Evolutionary conservation across 2,113 vertebrate genomes (phyloP).

Genomic region (Hippocampus comes): DNA sequence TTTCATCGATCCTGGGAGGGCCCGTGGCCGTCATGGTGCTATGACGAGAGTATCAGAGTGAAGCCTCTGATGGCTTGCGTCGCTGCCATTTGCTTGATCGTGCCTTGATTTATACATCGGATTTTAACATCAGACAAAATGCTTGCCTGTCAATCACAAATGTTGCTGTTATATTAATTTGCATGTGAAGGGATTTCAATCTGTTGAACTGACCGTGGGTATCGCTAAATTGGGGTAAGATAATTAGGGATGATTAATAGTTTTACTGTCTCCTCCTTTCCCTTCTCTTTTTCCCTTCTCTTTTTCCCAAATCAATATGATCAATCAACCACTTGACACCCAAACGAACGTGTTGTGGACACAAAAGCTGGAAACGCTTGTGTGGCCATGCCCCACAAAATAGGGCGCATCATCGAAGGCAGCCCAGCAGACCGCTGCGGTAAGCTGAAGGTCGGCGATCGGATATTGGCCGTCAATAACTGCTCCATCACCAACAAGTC

Average conservation of each 20-base stretch:
- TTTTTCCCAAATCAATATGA: slow-evolving; percentile 45
- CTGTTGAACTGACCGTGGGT: slow-evolving; percentile 66
- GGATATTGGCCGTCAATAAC: slow-evolving; percentile 92
- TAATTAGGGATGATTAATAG: slow-evolving; percentile 80
- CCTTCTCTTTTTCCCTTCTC: slow-evolving; percentile 22
- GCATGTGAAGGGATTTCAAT: slow-evolving; percentile 13
- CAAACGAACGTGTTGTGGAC: slow-evolving; percentile 21
- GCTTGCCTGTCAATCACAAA: slow-evolving; percentile 9
- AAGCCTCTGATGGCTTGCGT: slow-evolving; percentile 9
- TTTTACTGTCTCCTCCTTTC: slow-evolving; percentile 56
- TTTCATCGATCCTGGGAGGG: slow-evolving; percentile 17
- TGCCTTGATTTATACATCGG: slow-evolving; percentile 10
- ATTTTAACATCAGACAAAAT: slow-evolving; percentile 15
- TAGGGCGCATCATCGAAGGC: slow-evolving; percentile 98
- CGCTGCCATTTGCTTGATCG: slow-evolving; percentile 15
- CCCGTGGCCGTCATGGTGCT: slow-evolving; percentile 1
- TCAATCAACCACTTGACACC: slow-evolving; percentile 12
- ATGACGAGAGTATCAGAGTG: slow-evolving; percentile 1
- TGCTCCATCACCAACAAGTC: slow-evolving; percentile 99
- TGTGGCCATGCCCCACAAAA: slow-evolving; percentile 99
- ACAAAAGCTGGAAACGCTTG: slow-evolving; percentile 94
- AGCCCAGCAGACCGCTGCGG: slow-evolving; percentile 97
- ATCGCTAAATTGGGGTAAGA: slow-evolving; percentile 49
- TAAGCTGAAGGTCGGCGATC: slow-evolving; percentile 97
- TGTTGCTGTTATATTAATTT: slow-evolving; percentile 20